Base-by-base conservation (phyloP, 1,140 invertebrate genomes). In the Drosophila hydei region DNA sequence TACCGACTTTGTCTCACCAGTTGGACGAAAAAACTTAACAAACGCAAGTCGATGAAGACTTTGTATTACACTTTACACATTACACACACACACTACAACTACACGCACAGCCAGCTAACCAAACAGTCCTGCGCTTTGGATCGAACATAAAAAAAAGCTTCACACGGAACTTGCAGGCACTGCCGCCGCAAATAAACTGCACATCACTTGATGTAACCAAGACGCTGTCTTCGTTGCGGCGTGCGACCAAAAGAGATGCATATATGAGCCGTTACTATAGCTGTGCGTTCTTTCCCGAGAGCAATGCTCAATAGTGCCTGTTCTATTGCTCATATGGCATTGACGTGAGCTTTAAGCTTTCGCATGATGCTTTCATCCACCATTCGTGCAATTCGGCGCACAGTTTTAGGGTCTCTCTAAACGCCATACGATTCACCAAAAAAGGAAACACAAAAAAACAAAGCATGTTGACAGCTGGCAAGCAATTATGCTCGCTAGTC, bases 1-100 rank as follows among this genome's bases (percentile, higher is more conserved):
- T 62, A 83, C 60, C 80, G 80, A 80, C 72, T 79, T 85, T 72
- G 77, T 77, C 77, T 84, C 73, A 84, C 80, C 81, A 87, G 73
- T 84, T 85, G 79, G 80, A 80, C 80, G 76, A 81, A 77, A 42
- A 84, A 79, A 78, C 75, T 83, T 72, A 84, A 78, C 72, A 81
- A 75, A 81, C 79, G 74, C 78, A 76, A 85, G 62, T 58, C 69
- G 62, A 65, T 65, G 69, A 61, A 65, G 77, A 87, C 81, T 81
- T 87, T 87, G 81, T 80, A 77, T 87, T 76, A 81, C 81, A 72
- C 62, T 58, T 52, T 72, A 65, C 69, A 67, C 54, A 67, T 50
- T 63, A 72, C 62, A 84, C 71, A 76, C 77, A 72, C 62, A 84
- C 71, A 76, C 77, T 79, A 79, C 77, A 63, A 77, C 74, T 72